phyloP scores from a whole-genome alignment of 2,113 vertebrate species.

The Oryzias woworae region DNA sequence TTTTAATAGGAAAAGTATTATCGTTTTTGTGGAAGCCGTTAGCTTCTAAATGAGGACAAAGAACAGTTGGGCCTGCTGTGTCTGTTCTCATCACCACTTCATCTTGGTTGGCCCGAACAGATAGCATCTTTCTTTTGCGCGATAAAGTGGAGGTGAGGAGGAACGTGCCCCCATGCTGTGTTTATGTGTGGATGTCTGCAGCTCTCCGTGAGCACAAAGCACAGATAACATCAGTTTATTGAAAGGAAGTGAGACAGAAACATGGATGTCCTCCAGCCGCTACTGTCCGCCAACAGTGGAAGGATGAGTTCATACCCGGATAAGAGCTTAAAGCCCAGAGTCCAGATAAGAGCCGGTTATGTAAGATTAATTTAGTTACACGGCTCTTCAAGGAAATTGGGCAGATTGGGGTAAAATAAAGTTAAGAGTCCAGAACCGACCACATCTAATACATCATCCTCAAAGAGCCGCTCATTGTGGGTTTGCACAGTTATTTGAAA shows the following conservation, averaged over 20 bases:
- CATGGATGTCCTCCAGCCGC: slow-evolving; percentile 29
- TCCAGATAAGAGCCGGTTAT: slow-evolving; percentile 55
- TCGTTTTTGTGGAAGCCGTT: no score
- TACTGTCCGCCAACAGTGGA: slow-evolving; percentile 26
- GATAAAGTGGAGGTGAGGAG: not conserved
- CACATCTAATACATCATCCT: slow-evolving; percentile 19
- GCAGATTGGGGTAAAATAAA: slow-evolving; percentile 25
- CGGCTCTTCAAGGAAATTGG: slow-evolving; percentile 45
- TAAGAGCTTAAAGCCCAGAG: slow-evolving; percentile 49
- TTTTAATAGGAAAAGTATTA: no score
- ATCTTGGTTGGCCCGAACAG: not conserved
- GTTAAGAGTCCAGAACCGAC: slow-evolving; percentile 39
- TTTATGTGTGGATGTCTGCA: slow-evolving; percentile 16
- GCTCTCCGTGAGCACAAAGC: slow-evolving; percentile 13
- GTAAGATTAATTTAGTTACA: slow-evolving; percentile 61
- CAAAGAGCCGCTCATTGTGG: slow-evolving; percentile 33
- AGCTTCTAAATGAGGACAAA: no score
- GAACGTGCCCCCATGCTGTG: not conserved
- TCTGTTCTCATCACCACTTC: no score
- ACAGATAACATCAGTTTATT: slow-evolving; percentile 40
- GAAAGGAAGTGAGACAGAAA: slow-evolving; percentile 34
- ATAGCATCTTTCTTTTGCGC: not conserved
- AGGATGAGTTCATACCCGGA: slow-evolving; percentile 54
- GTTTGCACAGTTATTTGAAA: slow-evolving; percentile 8
- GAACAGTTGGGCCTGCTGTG: no score